Base-by-base conservation (phyloP, 1,140 invertebrate species). In the Ips nitidus region DNA sequence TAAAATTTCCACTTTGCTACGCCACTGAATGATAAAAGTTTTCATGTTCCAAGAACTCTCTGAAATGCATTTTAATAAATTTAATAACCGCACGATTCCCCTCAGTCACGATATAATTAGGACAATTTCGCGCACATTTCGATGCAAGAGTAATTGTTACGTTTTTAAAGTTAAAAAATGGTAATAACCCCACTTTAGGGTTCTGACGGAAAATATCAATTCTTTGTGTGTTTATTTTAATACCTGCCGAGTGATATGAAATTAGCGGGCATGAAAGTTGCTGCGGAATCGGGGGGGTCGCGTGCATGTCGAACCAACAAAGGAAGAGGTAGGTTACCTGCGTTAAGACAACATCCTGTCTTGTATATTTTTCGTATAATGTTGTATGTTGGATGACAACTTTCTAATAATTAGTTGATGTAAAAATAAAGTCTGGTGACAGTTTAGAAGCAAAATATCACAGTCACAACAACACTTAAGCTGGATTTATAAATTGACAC, bases 41-140 rank as follows among this genome's bases (percentile, higher is more conserved):
- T 55, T 37, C 52, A 59, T 39, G 50, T 72, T 73, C 72, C 38
- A 41, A 70, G 72, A 73, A 73, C 73, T 68, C 61, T 68, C 5
- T 41, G 37, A 68, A 22, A 7, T 41, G 45, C 61, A 74, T 73
- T 76, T 76, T 75, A 75, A 76, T 75, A 74, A 76, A 73, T 73
- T 75, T 74, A 75, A 75, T 75, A 75, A 73, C 73, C 37, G 66
- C 75, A 76, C 75, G 73, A 76, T 76, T 75, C 72, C 73, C 56
- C 68, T 65, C 66, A 72, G 75, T 76, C 73, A 76, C 75, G 75
- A 75, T 76, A 74, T 76, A 75, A 75, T 74, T 74, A 70, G 66
- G 73, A 75, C 73, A 73, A 75, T 75, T 75, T 75, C 50, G 63
- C 47, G 57, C 57, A 59, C 52, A 66, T 66, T 71, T 60, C 56